Evolutionary conservation across 2,113 vertebrate genomes (phyloP).

Genomic region (Poeciliopsis turrubarensis): DNA sequence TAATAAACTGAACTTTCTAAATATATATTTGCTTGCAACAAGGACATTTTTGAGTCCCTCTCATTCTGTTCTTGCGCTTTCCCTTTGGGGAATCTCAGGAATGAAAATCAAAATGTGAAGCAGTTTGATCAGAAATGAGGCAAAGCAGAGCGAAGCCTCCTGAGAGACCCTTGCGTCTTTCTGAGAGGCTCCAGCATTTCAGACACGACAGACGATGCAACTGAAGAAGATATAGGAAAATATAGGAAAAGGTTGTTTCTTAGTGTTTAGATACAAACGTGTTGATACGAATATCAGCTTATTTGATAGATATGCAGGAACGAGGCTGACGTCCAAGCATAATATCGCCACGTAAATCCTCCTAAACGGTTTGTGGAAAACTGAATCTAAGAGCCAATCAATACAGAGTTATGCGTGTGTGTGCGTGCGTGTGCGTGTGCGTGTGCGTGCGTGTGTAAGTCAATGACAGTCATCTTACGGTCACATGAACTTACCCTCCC

Average conservation of each 20-base stretch:
- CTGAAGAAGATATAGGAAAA: not conserved
- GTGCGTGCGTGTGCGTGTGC: not conserved
- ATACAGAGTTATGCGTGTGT: not conserved
- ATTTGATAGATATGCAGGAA: not conserved
- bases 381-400: conserved; percentile 3
- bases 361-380: not conserved
- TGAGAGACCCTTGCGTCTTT: not conserved
- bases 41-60: not conserved
- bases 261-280: not conserved
- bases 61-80: not conserved
- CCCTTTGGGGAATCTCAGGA: not conserved
- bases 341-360: not conserved
- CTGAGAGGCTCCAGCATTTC: not conserved
- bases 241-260: not conserved
- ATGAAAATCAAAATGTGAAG: not conserved
- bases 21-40: too few species aligned
- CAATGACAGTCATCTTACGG: not conserved
- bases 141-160: not conserved
- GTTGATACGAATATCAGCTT: too few species aligned
- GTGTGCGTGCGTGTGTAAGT: not conserved
- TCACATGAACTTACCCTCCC: conserved; percentile 40
- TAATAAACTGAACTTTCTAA: not conserved
- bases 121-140: not conserved
- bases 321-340: not conserved
- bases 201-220: not conserved